These are phyloP conservation scores for Vanessa cardui DNA, from an alignment of 2,888 invertebrate genomes.

Conservation along the genomic window DNA sequence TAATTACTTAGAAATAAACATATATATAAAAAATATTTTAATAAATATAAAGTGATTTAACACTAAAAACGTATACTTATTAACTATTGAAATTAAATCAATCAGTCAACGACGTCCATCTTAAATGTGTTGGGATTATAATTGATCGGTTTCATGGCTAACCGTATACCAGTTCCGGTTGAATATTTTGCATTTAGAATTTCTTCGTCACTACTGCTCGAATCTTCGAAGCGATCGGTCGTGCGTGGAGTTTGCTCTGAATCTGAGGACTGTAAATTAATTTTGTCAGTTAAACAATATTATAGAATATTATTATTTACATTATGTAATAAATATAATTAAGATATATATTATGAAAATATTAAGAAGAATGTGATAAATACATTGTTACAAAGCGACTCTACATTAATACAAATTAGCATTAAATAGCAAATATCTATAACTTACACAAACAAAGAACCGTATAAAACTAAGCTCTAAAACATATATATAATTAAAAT, in stretches of 20 bases:
- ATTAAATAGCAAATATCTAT: too few relatives aligned
- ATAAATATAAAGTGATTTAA: neutral
- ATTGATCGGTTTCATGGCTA: slow-evolving; percentile 73
- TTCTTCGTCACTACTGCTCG: slow-evolving; percentile 76
- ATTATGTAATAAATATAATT: too few relatives aligned
- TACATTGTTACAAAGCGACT: too few relatives aligned
- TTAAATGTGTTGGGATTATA: slow-evolving; percentile 66
- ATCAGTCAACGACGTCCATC: slow-evolving; percentile 74
- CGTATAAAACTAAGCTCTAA: too few relatives aligned
- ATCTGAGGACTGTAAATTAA: slow-evolving; percentile 61
- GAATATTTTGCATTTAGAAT: slow-evolving; percentile 62
- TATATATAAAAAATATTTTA: neutral
- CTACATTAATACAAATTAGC: too few relatives aligned
- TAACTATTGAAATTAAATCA: slow-evolving; percentile 35
- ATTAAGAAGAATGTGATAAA: too few relatives aligned
- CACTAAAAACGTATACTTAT: neutral
- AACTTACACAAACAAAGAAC: too few relatives aligned
- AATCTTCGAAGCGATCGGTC: slow-evolving; percentile 64
- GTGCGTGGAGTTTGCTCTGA: slow-evolving; percentile 64
- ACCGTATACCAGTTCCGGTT: slow-evolving; percentile 58
- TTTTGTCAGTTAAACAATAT: too few relatives aligned
- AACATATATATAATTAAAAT: too few relatives aligned
- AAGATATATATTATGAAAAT: too few relatives aligned
- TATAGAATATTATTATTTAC: too few relatives aligned
- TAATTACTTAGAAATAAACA: slow-evolving; percentile 3